Evolutionary conservation across 2,113 vertebrate species (phyloP).

Genomic region (Astatotilapia flaviijosephi): DNA sequence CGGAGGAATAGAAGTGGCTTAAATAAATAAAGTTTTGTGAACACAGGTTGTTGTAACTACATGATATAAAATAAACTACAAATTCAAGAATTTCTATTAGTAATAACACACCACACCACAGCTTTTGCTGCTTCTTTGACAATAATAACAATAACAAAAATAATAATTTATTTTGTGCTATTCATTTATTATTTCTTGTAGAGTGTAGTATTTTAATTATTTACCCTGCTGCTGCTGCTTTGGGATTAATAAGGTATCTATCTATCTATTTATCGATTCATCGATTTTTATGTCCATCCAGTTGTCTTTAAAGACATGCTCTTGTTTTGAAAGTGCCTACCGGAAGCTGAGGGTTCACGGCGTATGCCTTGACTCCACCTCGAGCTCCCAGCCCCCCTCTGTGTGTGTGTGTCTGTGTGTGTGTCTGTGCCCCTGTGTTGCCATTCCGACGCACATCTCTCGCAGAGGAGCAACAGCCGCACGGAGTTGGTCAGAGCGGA

Average conservation of each 20-base stretch:
- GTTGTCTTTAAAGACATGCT: neutral
- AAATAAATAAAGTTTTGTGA: neutral
- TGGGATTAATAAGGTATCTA: rapidly evolving
- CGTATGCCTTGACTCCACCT: neutral
- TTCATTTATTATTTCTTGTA: neutral
- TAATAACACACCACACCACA: neutral
- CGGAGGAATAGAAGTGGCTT: rapidly evolving
- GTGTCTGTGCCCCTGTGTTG: conserved; percentile 37
- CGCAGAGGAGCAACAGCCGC: conserved; percentile 68
- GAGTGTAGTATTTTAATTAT: neutral
- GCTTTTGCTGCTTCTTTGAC: neutral
- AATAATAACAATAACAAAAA: neutral
- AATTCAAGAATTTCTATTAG: neutral
- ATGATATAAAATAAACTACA: neutral
- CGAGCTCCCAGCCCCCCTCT: neutral
- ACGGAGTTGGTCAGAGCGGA: conserved; percentile 40
- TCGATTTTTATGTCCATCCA: neutral
- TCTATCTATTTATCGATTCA: neutral
- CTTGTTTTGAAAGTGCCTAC: neutral
- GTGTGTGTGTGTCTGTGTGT: neutral
- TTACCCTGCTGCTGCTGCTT: neutral
- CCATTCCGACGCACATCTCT: conserved; percentile 70
- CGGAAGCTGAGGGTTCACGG: neutral
- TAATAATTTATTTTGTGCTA: neutral
- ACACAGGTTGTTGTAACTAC: neutral